Evolutionary conservation across 1,140 invertebrate species (phyloP), one percentile per base, ranked within the genome.

Genomic region (Gonatopus flavifemur): DNA sequence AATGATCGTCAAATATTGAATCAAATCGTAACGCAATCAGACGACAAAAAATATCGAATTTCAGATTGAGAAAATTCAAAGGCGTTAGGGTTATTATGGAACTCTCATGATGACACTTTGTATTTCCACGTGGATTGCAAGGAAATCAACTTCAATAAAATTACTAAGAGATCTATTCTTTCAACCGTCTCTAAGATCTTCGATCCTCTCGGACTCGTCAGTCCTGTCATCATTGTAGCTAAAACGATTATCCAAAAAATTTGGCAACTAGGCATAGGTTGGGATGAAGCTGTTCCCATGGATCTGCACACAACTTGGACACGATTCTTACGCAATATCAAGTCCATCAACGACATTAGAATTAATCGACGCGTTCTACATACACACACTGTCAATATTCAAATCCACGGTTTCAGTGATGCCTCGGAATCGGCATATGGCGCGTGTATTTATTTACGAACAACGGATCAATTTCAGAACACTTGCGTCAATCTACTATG

Each of bases 321-420:
- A 1, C 19, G 21, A 12, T 52, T 42, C 12, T 10, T 45, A 0
- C 3, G 8, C 3, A 28, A 52, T 15, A 19, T 56, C 10, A 1
- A 28, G 16, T 3, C 1, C 2, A 16, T 49, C n/a, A 40, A 37
- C 2, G 24, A 20, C 0, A 30, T 50, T 19, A 2, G 15, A 2
- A 16, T 51, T 44, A 9, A 22, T 8, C 22, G 42, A 1, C 36
- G 42, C 21, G 32, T 41, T 1, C 24, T 28, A 15, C 31, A 12
- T 16, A 19, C 36, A 30, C 8, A 21, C 1, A 22, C 25, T 3
- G 9, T 12, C 6, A 19, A 5, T 3, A 32, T 43, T 3, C 38
- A 47, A 38, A 47, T 50, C 24, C 59, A 66, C 24, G 49, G 44
- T 0, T 66, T 64, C 45, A 62, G 55, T 13, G 60, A 66, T 31